phyloP scores from a whole-genome alignment of 2,797 vertebrate genomes.

The Taeniopygia guttata region DNA sequence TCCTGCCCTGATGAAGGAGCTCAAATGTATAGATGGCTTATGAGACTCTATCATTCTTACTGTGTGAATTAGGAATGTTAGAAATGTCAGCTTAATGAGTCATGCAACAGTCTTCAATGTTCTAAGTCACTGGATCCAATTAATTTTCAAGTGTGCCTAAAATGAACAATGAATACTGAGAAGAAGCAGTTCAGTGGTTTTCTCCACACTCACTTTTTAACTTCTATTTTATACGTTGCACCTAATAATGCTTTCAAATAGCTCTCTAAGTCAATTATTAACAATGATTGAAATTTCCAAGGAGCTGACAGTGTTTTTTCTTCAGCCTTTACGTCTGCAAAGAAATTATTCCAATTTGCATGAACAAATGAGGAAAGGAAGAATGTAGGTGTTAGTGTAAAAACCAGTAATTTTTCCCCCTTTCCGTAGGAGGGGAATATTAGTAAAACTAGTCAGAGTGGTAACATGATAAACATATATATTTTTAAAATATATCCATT shows the following conservation, averaged over 20 bases:
- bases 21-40: constrained; percentile 58
- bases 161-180: constrained; percentile 53
- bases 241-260: constrained; percentile 36
- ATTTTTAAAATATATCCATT: neutral
- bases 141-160: constrained; percentile 65
- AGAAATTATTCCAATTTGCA: neutral
- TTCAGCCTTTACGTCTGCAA: neutral
- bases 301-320: neutral
- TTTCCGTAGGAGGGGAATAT: too few species aligned
- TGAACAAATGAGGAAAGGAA: neutral
- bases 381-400: neutral
- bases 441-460: neutral
- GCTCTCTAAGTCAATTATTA: constrained; percentile 21
- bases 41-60: constrained; percentile 68
- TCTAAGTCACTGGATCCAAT: constrained; percentile 69
- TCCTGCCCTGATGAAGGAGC: constrained; percentile 57
- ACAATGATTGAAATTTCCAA: neutral
- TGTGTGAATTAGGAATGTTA: constrained; percentile 61
- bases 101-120: constrained; percentile 68
- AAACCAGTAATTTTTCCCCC: neutral
- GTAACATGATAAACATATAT: neutral
- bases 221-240: neutral
- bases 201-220: neutral
- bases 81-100: constrained; percentile 80
- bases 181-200: constrained; percentile 1